Base-by-base conservation (phyloP, 2,113 vertebrate species). In the Cephalopterus ornatus region DNA sequence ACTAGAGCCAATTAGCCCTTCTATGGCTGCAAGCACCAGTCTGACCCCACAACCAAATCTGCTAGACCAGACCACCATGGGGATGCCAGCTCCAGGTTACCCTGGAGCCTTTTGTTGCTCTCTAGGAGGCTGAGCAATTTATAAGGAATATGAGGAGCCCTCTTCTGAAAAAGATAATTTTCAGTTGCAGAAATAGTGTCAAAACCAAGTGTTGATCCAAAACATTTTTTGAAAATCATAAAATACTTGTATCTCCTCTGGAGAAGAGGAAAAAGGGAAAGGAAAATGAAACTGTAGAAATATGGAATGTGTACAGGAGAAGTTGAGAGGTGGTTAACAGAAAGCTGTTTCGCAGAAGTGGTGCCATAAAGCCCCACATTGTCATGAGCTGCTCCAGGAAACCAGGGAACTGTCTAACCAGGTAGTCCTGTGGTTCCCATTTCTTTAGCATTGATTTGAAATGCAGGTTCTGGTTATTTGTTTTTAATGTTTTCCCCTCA, bases 401-500 rank as follows among this genome's bases (percentile, higher is more conserved):
- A 52, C 27, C 55, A 84, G 75, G 11, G 55, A 80, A 46, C n/a
- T 59, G 12, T 30, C 49, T 50, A 11, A 70, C 46, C 85, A 73
- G 18, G 17, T 26, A 35, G 30, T 12, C 35, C 61, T 85, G 42
- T 3, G 1, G 27, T 47, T 88, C 35, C 39, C 41, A 3, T 62
- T 84, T 56, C 53, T 67, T 81, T n/a, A 91, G 26, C 72, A 23
- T 2, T 44, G 50, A 52, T 72, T 86, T 61, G n/a, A 81, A 94
- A 87, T 78, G 65, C n/a, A 8, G 52, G 17, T 86, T 81, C 27
- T 77, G 10, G 28, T 80, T 93, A 95, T 94, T 92, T 92, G 86
- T 93, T 93, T 90, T 96, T 95, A 90, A 93, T 93, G 88, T 42
- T 96, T 96, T 94, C 88, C 82, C 95, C 95, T 97, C 95, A 93